Conservation (phyloP, 2,797 vertebrate species). For the Centropyge bicolor region DNA sequence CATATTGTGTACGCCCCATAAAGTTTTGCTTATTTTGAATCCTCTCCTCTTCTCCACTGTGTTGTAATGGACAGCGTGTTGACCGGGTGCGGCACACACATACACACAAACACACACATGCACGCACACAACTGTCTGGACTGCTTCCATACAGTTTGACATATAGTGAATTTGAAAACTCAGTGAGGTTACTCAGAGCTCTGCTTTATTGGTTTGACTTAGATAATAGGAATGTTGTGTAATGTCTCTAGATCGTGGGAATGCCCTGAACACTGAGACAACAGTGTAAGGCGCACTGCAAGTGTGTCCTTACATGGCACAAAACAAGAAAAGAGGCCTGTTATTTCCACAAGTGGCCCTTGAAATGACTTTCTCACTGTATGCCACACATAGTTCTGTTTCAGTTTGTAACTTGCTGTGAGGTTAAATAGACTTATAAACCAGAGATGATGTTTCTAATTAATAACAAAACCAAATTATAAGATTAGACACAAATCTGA, state of each 20-base stretch:
- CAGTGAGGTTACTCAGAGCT: constrained; percentile 12
- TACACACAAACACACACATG: background rate
- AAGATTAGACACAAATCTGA: constrained; percentile 20
- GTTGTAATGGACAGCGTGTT: background rate
- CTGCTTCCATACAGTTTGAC: constrained; percentile 14
- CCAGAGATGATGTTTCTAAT: constrained; percentile 47
- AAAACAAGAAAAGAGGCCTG: background rate
- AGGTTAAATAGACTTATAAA: constrained; percentile 43
- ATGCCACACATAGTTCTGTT: constrained; percentile 10
- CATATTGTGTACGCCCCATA: constrained; percentile 5
- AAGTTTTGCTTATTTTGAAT: constrained; percentile 19
- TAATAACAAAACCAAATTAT: constrained; percentile 41
- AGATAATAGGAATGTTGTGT: constrained; percentile 37
- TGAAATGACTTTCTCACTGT: constrained; percentile 30
- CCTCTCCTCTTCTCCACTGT: constrained; percentile 5
- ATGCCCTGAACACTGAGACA: constrained; percentile 26
- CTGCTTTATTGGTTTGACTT: constrained; percentile 23
- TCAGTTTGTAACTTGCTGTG: constrained; percentile 18
- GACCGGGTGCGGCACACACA: constrained; percentile 26
- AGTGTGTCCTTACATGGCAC: constrained; percentile 32
- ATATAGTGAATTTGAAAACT: constrained; percentile 24
- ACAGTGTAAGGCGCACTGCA: constrained; percentile 3
- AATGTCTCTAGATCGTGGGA: constrained; percentile 32
- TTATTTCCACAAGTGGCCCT: constrained; percentile 22
- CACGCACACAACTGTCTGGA: constrained; percentile 12